Evolutionary conservation across 53 echinoderm and acorn worm species (phyloP).

Genomic region (Echinarachnius parma): DNA sequence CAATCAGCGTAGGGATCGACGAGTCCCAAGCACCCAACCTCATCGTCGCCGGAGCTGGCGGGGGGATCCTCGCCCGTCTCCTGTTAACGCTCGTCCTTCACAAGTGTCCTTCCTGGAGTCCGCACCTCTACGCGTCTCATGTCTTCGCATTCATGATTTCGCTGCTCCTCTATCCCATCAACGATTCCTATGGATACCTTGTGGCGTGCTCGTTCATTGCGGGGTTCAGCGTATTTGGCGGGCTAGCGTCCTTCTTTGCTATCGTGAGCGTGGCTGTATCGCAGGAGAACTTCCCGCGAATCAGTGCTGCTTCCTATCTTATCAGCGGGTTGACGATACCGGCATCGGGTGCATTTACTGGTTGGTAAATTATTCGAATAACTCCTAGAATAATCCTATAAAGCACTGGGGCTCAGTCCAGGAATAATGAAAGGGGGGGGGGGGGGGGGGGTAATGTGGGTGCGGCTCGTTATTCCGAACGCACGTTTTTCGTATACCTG

Average conservation of each 20-base stretch:
- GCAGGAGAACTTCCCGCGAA: slow-evolving; percentile 7
- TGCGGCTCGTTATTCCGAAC: too few species aligned
- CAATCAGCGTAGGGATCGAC: slow-evolving; percentile 1
- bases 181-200: not conserved
- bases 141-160: not conserved
- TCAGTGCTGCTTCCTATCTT: slow-evolving; percentile 12
- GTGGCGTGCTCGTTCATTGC: slow-evolving; percentile 15
- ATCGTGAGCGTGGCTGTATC: slow-evolving; percentile 10
- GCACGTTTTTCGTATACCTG: too few species aligned
- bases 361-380: too few species aligned
- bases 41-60: not conserved
- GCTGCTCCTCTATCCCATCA: slow-evolving; percentile 2
- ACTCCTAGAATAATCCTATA: too few species aligned
- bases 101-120: slow-evolving; percentile 7
- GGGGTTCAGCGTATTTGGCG: slow-evolving; percentile 11
- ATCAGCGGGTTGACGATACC: slow-evolving; percentile 7
- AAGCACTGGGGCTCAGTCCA: too few species aligned
- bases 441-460: too few species aligned
- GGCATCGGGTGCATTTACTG: slow-evolving; percentile 1
- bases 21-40: not conserved
- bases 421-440: too few species aligned
- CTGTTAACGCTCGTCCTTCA: not conserved
- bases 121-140: slow-evolving; percentile 1
- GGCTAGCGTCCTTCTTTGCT: not conserved
- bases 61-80: slow-evolving; percentile 3